phyloP scores from a whole-genome alignment of 2,797 vertebrate genomes.

The Rhincodon typus region DNA sequence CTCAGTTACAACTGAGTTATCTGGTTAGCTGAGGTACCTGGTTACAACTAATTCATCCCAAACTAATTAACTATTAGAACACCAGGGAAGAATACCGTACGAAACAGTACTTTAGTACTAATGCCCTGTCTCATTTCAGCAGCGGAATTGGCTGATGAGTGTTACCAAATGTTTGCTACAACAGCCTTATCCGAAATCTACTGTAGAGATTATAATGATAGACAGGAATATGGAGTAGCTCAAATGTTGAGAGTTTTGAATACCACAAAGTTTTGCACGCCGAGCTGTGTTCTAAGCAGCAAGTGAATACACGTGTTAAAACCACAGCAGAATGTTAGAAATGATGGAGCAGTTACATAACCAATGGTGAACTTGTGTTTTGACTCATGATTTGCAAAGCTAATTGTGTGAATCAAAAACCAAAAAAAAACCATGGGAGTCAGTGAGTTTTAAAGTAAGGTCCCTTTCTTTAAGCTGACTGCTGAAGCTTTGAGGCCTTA shows the following conservation, averaged over 20 bases:
- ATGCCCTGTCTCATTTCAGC: background rate
- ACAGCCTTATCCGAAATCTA: background rate
- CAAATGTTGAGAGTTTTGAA: background rate
- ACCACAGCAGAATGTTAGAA: background rate
- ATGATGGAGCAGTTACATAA: background rate
- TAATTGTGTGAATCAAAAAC: background rate
- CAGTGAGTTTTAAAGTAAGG: background rate
- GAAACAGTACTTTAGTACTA: too few relatives aligned
- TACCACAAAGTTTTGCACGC: background rate
- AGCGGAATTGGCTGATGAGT: background rate
- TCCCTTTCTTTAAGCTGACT: background rate
- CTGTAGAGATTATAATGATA: background rate
- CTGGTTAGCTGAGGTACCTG: too few relatives aligned
- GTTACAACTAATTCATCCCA: too few relatives aligned
- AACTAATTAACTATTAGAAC: background rate
- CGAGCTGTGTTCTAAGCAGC: background rate
- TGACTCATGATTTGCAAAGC: slow-evolving; percentile 11
- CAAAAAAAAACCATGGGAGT: background rate
- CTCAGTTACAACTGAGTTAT: too few relatives aligned
- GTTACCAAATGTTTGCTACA: background rate
- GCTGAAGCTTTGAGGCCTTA: background rate
- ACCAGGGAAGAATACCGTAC: background rate
- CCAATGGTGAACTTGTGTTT: background rate
- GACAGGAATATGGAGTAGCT: background rate
- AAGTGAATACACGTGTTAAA: background rate